Conservation (phyloP, 2,797 vertebrate genomes). For the Erpetoichthys calabaricus region DNA sequence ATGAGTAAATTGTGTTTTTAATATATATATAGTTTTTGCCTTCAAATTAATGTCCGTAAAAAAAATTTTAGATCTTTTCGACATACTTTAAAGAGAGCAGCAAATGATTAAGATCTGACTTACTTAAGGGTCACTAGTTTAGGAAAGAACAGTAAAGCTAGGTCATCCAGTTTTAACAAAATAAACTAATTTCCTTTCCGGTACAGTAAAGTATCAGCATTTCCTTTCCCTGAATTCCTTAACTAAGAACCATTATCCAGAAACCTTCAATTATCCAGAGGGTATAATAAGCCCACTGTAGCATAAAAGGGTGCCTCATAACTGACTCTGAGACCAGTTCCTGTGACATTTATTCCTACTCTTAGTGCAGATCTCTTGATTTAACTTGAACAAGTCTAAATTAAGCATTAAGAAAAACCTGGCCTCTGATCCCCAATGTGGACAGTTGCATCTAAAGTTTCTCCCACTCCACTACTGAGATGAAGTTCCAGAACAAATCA, state of each 20-base stretch:
- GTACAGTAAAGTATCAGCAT: background rate
- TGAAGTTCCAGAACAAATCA: no score
- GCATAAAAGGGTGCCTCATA: background rate
- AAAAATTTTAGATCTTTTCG: no score
- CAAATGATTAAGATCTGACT: no score
- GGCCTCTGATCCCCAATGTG: background rate
- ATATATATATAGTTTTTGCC: no score
- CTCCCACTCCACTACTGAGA: no score
- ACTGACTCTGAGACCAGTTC: slow-evolving; percentile 1
- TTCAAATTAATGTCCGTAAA: no score
- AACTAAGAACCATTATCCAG: background rate
- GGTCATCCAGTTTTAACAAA: background rate
- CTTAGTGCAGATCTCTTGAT: background rate
- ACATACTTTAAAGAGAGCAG: no score
- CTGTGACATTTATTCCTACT: background rate
- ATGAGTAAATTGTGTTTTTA: no score
- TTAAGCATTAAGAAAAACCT: background rate
- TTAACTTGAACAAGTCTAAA: background rate
- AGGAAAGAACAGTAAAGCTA: background rate
- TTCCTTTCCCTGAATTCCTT: background rate
- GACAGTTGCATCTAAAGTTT: no score
- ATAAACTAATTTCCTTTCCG: background rate
- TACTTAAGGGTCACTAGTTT: background rate
- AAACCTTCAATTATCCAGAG: background rate
- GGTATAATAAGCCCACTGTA: background rate